Base-by-base conservation (phyloP, 64 coral and sea anemone species). In the Montipora foliosa region DNA sequence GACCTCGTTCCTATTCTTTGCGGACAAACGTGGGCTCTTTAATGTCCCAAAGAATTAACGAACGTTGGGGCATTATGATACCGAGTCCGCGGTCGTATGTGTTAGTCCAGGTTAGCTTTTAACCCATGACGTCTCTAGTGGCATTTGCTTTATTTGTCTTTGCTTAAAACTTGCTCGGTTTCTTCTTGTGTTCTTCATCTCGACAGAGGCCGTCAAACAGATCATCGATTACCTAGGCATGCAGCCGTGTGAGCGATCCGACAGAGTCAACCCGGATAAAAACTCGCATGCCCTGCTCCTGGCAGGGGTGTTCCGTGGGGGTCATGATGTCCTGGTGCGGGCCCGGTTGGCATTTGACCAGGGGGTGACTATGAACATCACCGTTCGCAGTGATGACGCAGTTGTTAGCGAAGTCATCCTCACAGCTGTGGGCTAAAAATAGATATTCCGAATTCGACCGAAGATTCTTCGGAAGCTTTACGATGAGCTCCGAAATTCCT, bases 301-400 rank as follows among this genome's bases (percentile, higher is more conserved):
- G 8, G 98, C 98, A 49, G 98, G 98, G n/a, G 95, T 96, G 20
- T 99, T 94, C 69, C 95, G 98, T 15, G 98, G 98, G 4, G 95
- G 95, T 9, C 88, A 96, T 66, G 98, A 99, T 55, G 98, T 99
- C 29, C 80, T 99, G 3, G 98, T 99, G 4, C 92, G 91, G 8
- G 72, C 98, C 49, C 89, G 95, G n/a, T 92, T 99, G 47, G 98
- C 98, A 37, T 96, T 96, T 79, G 92, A 96, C 59, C 95, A 99
- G 6, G 98, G 98, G 8, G 98, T 99, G 14, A 99, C 98, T 12
- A 99, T 99, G 98, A 96, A 99, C 45, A 96, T 99, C 89, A 90
- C 70, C 57, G 98, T 99, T 47, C 98, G 98, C 7, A 99, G 98
- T 71, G 91, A 94, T 29, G 95, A 99, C 25, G 89, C 89, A 3